Conservation (phyloP, 2,797 vertebrate species). For the Etheostoma perlongum region DNA sequence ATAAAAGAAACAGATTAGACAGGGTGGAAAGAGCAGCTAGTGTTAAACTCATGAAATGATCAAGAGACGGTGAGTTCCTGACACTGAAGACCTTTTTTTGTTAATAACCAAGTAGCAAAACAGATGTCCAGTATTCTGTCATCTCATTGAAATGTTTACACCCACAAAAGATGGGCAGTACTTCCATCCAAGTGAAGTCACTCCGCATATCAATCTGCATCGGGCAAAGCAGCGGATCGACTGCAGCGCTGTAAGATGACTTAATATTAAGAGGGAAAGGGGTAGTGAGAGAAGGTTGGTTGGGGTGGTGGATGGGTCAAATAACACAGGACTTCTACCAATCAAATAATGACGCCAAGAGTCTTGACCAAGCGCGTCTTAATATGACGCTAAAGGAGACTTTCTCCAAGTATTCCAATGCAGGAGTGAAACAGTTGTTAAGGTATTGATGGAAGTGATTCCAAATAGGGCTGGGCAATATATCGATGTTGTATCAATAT, state of each 20-base stretch:
- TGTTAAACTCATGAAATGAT: constrained; percentile 1
- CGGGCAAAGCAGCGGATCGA: too few relatives aligned
- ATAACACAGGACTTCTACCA: too few relatives aligned
- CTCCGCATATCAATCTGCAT: too few relatives aligned
- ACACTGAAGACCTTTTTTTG: background rate
- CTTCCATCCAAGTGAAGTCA: background rate
- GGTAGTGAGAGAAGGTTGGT: too few relatives aligned
- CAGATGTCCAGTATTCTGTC: background rate
- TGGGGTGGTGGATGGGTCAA: too few relatives aligned
- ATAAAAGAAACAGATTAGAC: constrained; percentile 44
- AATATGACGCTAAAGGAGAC: too few relatives aligned
- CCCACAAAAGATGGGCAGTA: background rate
- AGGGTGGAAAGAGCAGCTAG: constrained; percentile 29
- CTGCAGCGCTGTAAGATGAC: too few relatives aligned
- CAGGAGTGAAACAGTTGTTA: background rate
- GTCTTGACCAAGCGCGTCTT: too few relatives aligned
- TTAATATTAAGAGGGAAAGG: too few relatives aligned
- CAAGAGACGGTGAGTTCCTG: background rate
- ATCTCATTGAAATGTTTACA: background rate
- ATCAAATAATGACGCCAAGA: too few relatives aligned
- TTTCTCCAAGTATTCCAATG: constrained; percentile 2
- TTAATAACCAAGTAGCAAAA: background rate
- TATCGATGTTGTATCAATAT: too few relatives aligned
- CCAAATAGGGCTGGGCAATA: background rate
- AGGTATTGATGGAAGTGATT: background rate